Percentiles rank a stretch among this genome's conserved stretches.
Conservation (phyloP, 2,888 invertebrate species). For the Scaptomyza flava region DNA sequence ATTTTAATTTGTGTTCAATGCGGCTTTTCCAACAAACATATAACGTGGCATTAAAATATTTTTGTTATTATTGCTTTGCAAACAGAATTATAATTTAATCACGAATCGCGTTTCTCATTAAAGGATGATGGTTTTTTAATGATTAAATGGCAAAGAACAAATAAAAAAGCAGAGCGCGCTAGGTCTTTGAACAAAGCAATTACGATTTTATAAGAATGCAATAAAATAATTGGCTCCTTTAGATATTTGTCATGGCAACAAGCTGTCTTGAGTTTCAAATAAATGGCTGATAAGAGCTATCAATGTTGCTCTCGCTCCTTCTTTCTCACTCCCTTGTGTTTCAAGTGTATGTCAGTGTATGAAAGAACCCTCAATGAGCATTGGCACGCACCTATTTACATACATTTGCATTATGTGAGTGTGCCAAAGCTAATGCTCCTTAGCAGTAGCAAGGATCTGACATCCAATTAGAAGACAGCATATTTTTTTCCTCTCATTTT, state of each 20-base stretch:
- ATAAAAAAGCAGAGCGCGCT: background rate
- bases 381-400: background rate
- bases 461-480: slow-evolving; percentile 24
- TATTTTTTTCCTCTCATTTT: slow-evolving; percentile 9
- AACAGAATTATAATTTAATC: background rate
- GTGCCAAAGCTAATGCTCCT: slow-evolving; percentile 22
- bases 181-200: background rate
- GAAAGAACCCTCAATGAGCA: slow-evolving; percentile 1
- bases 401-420: background rate
- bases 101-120: background rate
- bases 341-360: slow-evolving; percentile 5
- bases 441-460: slow-evolving; percentile 9
- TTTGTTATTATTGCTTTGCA: background rate
- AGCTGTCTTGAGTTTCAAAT: background rate
- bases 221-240: background rate
- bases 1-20: background rate
- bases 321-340: background rate
- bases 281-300: slow-evolving; percentile 18
- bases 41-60: background rate
- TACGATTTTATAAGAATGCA: background rate
- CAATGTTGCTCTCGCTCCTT: background rate
- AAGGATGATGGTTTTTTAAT: background rate
- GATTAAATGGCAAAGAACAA: background rate
- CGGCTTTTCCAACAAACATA: background rate
- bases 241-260: slow-evolving; percentile 4